These are phyloP conservation scores for Mesoclemmys tuberculata DNA, from an alignment of 2,113 vertebrate species.

Conservation along the genomic window DNA sequence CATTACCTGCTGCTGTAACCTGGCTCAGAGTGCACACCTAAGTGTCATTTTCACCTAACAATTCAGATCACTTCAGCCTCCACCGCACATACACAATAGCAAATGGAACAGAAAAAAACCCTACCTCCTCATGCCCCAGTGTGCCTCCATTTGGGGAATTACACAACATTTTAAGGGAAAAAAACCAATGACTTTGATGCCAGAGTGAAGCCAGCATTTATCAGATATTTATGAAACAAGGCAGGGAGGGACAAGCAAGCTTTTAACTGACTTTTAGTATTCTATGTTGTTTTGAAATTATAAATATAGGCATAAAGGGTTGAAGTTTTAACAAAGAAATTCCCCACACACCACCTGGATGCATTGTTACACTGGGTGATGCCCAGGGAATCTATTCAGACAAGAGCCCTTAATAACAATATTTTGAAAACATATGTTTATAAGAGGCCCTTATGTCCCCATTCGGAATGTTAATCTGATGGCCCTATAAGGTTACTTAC, in stretches of 20 bases:
- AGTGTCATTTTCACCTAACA: background rate
- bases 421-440: background rate
- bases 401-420: background rate
- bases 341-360: background rate
- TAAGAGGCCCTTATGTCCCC: background rate
- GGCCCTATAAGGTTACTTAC: background rate
- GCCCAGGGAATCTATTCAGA: background rate
- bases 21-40: background rate
- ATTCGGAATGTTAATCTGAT: background rate
- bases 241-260: background rate
- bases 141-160: background rate
- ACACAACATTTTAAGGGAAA: background rate
- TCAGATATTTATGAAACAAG: background rate
- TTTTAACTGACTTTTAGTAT: background rate
- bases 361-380: background rate
- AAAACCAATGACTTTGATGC: background rate
- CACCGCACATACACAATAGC: background rate
- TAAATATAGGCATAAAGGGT: background rate
- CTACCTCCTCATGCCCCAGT: background rate
- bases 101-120: background rate
- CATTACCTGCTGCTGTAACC: background rate
- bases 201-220: background rate
- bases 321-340: background rate
- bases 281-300: background rate
- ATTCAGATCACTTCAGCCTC: background rate